Percentiles rank a stretch among this genome's conserved stretches.
Conservation (phyloP, 1,140 invertebrate species). For the Sitobion miscanthi region DNA sequence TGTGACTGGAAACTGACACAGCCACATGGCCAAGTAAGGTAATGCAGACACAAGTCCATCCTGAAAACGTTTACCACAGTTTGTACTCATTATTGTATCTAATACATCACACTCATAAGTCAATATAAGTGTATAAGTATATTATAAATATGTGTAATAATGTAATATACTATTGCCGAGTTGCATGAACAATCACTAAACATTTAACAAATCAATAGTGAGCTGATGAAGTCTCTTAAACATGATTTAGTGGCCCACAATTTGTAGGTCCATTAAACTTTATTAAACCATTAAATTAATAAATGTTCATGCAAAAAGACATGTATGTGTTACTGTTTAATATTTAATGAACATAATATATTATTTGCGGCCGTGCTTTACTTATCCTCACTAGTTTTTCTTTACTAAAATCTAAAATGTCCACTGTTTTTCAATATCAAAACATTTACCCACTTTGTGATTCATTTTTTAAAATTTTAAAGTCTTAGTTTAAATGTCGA, state of each 20-base stretch:
- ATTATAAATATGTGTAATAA: not conserved
- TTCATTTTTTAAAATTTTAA: too few relatives aligned
- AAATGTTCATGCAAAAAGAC: too few relatives aligned
- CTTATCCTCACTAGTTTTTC: not conserved
- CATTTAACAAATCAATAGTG: too few relatives aligned
- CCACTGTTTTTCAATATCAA: not conserved
- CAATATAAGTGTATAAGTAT: not conserved
- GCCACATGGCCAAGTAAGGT: conserved; percentile 76
- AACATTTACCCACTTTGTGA: not conserved
- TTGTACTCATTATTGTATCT: not conserved
- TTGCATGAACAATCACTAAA: too few relatives aligned
- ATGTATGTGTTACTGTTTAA: not conserved
- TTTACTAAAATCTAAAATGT: not conserved
- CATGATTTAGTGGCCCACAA: too few relatives aligned
- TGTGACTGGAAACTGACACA: conserved; percentile 63
- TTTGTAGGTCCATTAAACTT: too few relatives aligned
- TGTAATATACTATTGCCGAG: too few relatives aligned
- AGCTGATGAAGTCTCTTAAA: too few relatives aligned
- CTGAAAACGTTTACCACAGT: conserved; percentile 63
- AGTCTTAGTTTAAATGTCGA: not conserved
- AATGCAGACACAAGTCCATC: conserved; percentile 80
- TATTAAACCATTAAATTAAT: too few relatives aligned
- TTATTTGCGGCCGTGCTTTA: not conserved
- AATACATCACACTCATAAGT: not conserved
- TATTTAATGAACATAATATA: not conserved